Evolutionary conservation across 2,113 vertebrate genomes (phyloP), one percentile per base, ranked within the genome.

Genomic region (Miniopterus natalensis): DNA sequence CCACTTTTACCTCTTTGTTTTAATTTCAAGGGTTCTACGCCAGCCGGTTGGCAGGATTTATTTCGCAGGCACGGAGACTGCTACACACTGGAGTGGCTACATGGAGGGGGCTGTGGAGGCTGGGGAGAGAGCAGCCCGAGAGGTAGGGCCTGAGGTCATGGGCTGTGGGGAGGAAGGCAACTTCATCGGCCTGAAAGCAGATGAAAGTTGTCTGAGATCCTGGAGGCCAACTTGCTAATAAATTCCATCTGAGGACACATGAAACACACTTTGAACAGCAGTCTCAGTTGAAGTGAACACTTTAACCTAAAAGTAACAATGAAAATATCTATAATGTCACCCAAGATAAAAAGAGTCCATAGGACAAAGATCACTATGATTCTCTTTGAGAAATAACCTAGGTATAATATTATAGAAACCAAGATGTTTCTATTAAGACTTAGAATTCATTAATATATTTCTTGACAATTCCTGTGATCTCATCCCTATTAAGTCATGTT

Each of bases 91-190:
- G 99, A 99, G 99, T 0, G 99, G 99, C 8, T 99, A 99, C 98
- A 99, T 99, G 99, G 99, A 99, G 68, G 99, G 99, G 0, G 99
- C 99, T 1, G 98, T 99, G 12, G 99, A 99, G 97, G 99, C 99
- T 18, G 99, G 99, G 71, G 99, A 99, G 96, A 99, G 99, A 97
- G 99, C 99, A 3, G 99, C 99, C 97, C 98, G 99, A 98, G 99
- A 99, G 99, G 99, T 99, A 98, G 40, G 94, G 18, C 13, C 14
- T 61, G 42, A n/a, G 15, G 14, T 79, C 66, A 71, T 1, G 21
- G 40, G 13, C 45, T 66, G 6, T 68, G 80, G 45, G 42, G 23
- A 57, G 94, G 47, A 36, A 84, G 4, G 29, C 15, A 61, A 51
- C 5, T 36, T 49, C 25, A n/a, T 49, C 25, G 66, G 5, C 71